phyloP scores from a whole-genome alignment of 1,140 invertebrate genomes.

The Achatina immaculata region DNA sequence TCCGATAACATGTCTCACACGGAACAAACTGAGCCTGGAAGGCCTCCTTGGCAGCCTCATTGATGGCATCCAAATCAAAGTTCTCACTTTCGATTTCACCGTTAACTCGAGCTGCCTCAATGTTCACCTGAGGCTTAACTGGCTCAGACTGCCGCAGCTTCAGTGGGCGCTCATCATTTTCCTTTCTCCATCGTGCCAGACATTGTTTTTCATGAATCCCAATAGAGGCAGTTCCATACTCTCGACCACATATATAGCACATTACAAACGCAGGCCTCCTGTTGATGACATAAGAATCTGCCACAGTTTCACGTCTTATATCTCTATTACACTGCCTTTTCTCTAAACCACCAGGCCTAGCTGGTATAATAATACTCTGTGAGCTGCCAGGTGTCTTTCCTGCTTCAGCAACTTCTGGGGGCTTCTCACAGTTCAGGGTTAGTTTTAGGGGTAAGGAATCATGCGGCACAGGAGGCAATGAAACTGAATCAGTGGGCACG shows the following conservation, averaged over 20 bases:
- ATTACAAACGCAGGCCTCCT: background rate
- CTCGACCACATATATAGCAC: constrained; percentile 72
- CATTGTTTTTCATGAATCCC: constrained; percentile 84
- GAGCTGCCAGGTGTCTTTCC: background rate
- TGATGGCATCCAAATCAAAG: constrained; percentile 49
- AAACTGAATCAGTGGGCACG: background rate
- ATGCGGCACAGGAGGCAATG: background rate
- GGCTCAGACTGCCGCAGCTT: constrained; percentile 75
- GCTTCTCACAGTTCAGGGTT: too few relatives aligned
- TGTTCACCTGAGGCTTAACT: constrained; percentile 71
- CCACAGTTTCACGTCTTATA: background rate
- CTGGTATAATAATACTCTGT: background rate
- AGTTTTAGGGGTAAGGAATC: background rate
- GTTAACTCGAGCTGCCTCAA: background rate
- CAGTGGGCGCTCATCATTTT: constrained; percentile 77
- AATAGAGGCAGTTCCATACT: constrained; percentile 80
- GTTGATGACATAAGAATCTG: background rate
- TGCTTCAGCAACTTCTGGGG: background rate
- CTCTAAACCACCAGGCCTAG: background rate
- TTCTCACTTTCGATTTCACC: constrained; percentile 3
- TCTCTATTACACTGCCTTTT: background rate
- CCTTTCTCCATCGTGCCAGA: constrained; percentile 79
- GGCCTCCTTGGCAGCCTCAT: constrained; percentile 59
- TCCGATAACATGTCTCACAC: constrained; percentile 78
- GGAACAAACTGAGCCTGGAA: constrained; percentile 75